These are phyloP conservation scores for Rhabdornis inornatus DNA, from an alignment of 2,113 vertebrate genomes.

Conservation along the genomic window DNA sequence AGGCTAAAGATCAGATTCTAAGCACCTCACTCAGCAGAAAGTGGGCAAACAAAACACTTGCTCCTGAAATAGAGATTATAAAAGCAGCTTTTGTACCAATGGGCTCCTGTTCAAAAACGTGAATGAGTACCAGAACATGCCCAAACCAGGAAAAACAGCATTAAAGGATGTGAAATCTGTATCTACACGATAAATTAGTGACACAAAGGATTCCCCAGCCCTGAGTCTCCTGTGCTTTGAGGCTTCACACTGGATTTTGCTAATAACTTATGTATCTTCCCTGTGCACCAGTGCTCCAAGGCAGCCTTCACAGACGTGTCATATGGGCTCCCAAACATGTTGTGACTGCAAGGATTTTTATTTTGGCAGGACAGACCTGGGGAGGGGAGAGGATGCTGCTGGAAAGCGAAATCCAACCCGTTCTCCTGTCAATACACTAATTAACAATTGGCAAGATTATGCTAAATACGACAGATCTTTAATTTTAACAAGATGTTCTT, in stretches of 20 bases:
- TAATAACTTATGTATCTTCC: not conserved
- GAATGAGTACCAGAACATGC: not conserved
- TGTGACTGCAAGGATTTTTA: constrained; percentile 26
- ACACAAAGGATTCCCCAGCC: not conserved
- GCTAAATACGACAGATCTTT: constrained; percentile 30
- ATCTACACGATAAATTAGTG: not conserved
- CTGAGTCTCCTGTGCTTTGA: not conserved
- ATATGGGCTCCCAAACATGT: constrained; percentile 17
- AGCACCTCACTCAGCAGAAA: not conserved
- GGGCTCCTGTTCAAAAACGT: not conserved
- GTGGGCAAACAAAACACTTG: not conserved
- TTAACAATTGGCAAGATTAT: constrained; percentile 34
- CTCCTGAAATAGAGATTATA: not conserved
- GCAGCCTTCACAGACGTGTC: not conserved
- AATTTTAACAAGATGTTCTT: constrained; percentile 41
- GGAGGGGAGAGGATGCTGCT: not conserved
- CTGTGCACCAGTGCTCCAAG: not conserved
- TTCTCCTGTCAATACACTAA: constrained; percentile 13
- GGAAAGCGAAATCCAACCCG: not conserved
- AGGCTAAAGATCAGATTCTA: not conserved
- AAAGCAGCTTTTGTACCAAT: not conserved
- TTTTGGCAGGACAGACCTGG: constrained; percentile 9
- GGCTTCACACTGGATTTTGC: not conserved
- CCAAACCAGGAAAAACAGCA: not conserved
- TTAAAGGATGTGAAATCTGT: not conserved